Base-by-base conservation (phyloP, 2,888 invertebrate species). In the Steinernema scapterisci region DNA sequence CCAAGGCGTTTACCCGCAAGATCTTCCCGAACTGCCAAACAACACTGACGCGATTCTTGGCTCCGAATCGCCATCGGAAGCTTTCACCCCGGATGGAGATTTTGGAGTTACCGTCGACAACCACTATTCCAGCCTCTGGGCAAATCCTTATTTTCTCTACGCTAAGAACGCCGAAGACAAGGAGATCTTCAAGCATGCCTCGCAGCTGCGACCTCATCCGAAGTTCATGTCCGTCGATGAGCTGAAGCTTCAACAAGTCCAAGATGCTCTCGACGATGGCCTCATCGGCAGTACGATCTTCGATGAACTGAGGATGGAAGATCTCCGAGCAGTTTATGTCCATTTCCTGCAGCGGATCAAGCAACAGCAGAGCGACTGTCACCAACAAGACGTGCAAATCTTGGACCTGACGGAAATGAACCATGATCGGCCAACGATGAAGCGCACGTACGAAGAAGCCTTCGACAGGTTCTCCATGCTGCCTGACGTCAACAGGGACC, bases 61-160 rank as follows among this genome's bases (percentile, higher is more conserved):
- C 16, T 78, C 83, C 0, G 86, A 87, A 71, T 86, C 87, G 0
- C 84, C 87, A 19, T 78, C 82, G 31, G 87, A 87, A 73, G 84
- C 83, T 73, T 80, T 83, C 76, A 78, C 85, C 38, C 79, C 82
- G 27, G 78, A 81, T n/a, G 79, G 80, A 38, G 72, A 75, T 2
- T 87, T 84, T 52, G 84, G 84, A 72, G 78, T 84, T 25, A 73
- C 85, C 13, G 78, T 80, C 44, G 72, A 77, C 3, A 72, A 70
- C 38, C 84, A 87, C 76, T 86, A 83, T 73, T 75, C 74, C 6
- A 78, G 80, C 5, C 23, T 84, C 0, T 86, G 84, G 83, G 79
- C 83, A n/a, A 84, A 82, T 83, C 38, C 76, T 80, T 78, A 48
- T 44, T 31, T 38, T 11, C 46, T 51, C 31, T 46, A 9, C n/a